Percentiles rank a stretch among this genome's conserved stretches.
Evolutionary conservation across 1,140 invertebrate species (phyloP).

Genomic region (Coptotermes formosanus): DNA sequence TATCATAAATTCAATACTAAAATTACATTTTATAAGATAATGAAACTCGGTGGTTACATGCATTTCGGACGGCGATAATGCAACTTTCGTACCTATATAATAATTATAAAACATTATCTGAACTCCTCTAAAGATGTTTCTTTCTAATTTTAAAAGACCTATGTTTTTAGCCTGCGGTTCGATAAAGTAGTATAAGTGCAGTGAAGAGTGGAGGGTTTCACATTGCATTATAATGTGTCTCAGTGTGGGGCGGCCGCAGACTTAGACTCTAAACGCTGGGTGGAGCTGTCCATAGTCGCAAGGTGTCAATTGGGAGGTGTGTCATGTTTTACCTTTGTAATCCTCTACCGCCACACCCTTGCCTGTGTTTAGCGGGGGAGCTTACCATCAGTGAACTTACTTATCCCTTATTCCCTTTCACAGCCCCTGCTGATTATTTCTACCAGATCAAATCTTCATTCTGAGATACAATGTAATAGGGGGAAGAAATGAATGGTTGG

Average conservation of each 20-base stretch:
- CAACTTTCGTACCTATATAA: too few species aligned
- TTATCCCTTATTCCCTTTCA: neutral
- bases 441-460: slow-evolving; percentile 16
- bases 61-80: too few species aligned
- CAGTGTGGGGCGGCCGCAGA: neutral
- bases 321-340: slow-evolving; percentile 29
- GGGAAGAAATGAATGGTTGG: neutral
- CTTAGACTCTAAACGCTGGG: slow-evolving; percentile 21
- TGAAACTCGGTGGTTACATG: too few species aligned
- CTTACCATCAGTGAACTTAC: neutral
- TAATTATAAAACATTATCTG: too few species aligned
- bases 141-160: too few species aligned
- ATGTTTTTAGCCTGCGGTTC: neutral
- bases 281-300: neutral
- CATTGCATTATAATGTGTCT: neutral
- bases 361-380: neutral
- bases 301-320: slow-evolving; percentile 30
- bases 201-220: neutral
- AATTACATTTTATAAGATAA: too few species aligned
- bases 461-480: slow-evolving; percentile 9
- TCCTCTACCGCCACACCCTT: slow-evolving; percentile 20
- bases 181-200: neutral
- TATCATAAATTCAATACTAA: too few species aligned
- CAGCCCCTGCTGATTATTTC: slow-evolving; percentile 17
- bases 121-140: too few species aligned